Evolutionary conservation across 2,888 invertebrate species (phyloP).

Genomic region (Hypselothyrea guttata): DNA sequence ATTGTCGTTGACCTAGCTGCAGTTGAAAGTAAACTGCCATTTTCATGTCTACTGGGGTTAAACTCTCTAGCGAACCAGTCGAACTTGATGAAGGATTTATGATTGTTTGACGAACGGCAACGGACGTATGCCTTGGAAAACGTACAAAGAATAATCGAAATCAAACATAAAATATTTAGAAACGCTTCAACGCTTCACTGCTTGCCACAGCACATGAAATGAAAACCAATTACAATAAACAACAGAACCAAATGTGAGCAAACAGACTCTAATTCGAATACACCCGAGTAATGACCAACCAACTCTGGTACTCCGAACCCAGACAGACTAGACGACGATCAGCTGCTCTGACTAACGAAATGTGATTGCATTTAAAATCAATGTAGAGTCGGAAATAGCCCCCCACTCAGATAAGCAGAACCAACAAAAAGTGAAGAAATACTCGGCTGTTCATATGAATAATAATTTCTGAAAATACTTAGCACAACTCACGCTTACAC

Average conservation of each 20-base stretch:
- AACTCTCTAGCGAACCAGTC: not conserved
- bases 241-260: slow-evolving; percentile 16
- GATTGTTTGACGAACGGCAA: slow-evolving; percentile 14
- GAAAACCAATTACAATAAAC: slow-evolving; percentile 46
- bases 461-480: slow-evolving; percentile 12
- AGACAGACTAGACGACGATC: not conserved
- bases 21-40: slow-evolving; percentile 43
- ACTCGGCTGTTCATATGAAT: slow-evolving; percentile 11
- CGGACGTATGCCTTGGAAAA: not conserved
- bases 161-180: slow-evolving; percentile 38
- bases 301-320: slow-evolving; percentile 15
- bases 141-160: slow-evolving; percentile 1
- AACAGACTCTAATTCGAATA: slow-evolving; percentile 55
- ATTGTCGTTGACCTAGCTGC: slow-evolving; percentile 46
- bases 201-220: slow-evolving; percentile 22
- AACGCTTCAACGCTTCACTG: slow-evolving; percentile 55
- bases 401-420: not conserved
- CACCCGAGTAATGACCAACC: slow-evolving; percentile 30
- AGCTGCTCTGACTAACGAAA: slow-evolving; percentile 28
- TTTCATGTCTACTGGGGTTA: slow-evolving; percentile 50
- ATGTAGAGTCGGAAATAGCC: not conserved
- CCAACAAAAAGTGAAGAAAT: not conserved
- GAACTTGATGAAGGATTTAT: slow-evolving; percentile 54
- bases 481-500: not conserved
- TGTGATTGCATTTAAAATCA: too few relatives aligned